Base-by-base conservation (phyloP, 1,140 invertebrate genomes). In the Augochlora pura region DNA sequence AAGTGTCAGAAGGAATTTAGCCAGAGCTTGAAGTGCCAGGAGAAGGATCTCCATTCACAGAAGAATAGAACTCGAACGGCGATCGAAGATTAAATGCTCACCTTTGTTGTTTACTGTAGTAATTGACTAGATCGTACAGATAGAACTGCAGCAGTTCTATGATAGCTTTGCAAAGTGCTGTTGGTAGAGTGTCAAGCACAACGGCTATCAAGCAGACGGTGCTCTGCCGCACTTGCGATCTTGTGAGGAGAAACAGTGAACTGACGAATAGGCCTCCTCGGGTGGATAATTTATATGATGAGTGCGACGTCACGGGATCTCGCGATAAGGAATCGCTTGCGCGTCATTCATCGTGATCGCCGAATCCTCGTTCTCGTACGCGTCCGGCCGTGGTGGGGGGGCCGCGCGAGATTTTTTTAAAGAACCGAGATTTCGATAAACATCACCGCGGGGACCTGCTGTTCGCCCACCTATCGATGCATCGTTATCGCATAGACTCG, bases 251-350 rank as follows among this genome's bases (percentile, higher is more conserved):
- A 59, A 69, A 4, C 66, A 25, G 46, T 74, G 71, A 27, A 88
- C 88, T 89, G 86, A 66, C 73, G 74, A 64, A 23, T 18, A 23
- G 38, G 6, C 42, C 60, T 49, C 42, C 25, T 14, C 14, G n/a
- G 32, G 21, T 60, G 70, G 80, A 77, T 88, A 80, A 81, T 88
- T 89, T 89, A 89, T 89, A 89, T 74, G 81, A 81, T 77, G 77
- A 84, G 46, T 68, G 65, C 65, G 39, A 84, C 83, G 85, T 86
- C 82, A 86, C 67, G 57, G 70, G 77, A 73, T 78, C 38, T 59
- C 16, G 52, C 27, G 84, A 86, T 86, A 85, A 82, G 54, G 7
- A 12, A 12, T 27, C 3, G 57, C n/a, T 73, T 49, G 27, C 84
- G 83, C 84, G 84, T 86, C 83, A 85, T 82, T 82, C 64, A 76